Base-by-base conservation (phyloP, 1,140 invertebrate species). In the Saxidomus purpurata region DNA sequence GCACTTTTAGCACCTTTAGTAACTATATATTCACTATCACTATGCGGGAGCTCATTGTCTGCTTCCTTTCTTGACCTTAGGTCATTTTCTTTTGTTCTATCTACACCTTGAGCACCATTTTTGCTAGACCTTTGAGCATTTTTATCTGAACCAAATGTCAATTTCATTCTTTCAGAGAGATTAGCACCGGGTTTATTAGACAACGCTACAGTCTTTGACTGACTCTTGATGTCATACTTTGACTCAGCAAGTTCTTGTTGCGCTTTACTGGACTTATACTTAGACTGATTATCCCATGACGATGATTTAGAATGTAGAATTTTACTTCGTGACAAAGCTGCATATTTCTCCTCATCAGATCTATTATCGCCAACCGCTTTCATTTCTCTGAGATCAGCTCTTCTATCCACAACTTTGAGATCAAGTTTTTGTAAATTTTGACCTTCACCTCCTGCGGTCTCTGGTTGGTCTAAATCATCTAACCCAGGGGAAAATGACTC, bases 271-370 rank as follows among this genome's bases (percentile, higher is more conserved):
- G 76, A 47, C 31, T 47, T 74, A 8, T 74, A 17, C 22, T 49
- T 40, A 0, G n/a, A 22, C 61, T 87, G 55, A 49, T n/a, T 69
- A 36, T 77, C 77, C 40, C 47, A 69, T 49, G 82, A 84, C 9
- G 82, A 84, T 36, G 86, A 88, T 40, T 80, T 88, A 6, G 77
- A 31, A 67, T 88, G 76, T n/a, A 88, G 0, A 49, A 79, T 88
- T 88, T 81, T 88, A 67, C 61, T 79, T 49, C 77, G 8, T 2
- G 86, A 88, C 38, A 88, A 40, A 63, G 76, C 86, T 22, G 86
- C 86, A 71, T 88, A 88, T 55, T 88, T 88, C 36, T 88, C 86
- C 47, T 88, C 86, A 81, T 88, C 86, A 34, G 86, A 88, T 67
- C 86, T 38, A 36, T 88, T 88, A 38, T 88, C 86, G 71, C 76